Percentiles rank a stretch among this genome's conserved stretches.
Conservation (phyloP, 2,113 vertebrate genomes). For the Lasiurus borealis region DNA sequence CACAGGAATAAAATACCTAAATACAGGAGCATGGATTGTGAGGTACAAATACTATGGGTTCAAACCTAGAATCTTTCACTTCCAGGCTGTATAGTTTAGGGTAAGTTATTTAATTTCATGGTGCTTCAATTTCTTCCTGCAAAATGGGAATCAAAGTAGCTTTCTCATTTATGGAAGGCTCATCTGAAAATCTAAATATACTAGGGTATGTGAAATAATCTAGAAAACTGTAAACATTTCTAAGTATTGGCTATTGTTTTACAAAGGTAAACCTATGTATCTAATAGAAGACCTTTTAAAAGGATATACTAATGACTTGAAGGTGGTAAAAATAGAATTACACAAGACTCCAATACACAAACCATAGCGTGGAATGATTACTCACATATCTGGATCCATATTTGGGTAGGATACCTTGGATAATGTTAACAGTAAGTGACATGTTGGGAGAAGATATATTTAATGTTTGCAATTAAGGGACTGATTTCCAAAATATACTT, state of each 20-base stretch:
- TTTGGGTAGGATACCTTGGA: not conserved
- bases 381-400: not conserved
- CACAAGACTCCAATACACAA: not conserved
- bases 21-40: not conserved
- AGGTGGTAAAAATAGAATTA: not conserved
- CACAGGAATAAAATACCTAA: not conserved
- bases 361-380: not conserved
- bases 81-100: not conserved
- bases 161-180: not conserved
- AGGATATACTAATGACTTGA: not conserved
- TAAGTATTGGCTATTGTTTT: not conserved
- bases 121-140: not conserved
- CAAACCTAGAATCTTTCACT: not conserved
- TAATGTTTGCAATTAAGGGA: slow-evolving; percentile 20
- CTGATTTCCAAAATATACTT: not conserved
- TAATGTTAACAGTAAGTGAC: not conserved
- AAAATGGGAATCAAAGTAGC: not conserved
- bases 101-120: not conserved
- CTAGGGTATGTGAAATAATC: not conserved
- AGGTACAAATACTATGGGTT: not conserved
- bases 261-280: not conserved
- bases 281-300: not conserved
- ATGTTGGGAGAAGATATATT: not conserved
- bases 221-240: not conserved
- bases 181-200: not conserved